Conservation (phyloP, 2,797 vertebrate species). For the Onychomys leucogaster region DNA sequence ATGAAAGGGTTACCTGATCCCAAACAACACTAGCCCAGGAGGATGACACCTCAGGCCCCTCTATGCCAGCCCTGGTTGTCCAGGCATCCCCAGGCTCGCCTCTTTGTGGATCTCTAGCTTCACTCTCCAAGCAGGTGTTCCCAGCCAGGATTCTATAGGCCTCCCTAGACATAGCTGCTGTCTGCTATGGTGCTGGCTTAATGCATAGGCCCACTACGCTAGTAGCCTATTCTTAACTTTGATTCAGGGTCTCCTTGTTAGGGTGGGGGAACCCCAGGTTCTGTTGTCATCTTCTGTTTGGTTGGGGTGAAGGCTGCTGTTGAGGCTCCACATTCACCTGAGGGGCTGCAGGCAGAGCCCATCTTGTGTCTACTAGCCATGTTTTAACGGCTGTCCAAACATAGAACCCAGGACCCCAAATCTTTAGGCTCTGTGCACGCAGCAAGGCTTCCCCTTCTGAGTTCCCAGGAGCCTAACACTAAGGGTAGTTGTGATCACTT, state of each 20-base stretch:
- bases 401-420: not conserved
- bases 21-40: not conserved
- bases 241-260: not conserved
- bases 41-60: not conserved
- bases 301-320: not conserved
- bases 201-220: not conserved
- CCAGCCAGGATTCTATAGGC: not conserved
- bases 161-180: not conserved
- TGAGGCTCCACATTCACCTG: rapidly evolving
- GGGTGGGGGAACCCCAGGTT: rapidly evolving
- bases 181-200: no score
- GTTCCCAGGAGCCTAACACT: not conserved
- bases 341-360: rapidly evolving
- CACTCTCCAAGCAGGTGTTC: no score
- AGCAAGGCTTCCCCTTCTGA: rapidly evolving
- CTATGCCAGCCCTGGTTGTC: not conserved
- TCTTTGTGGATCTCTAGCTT: not conserved
- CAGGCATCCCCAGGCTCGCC: not conserved
- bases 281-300: rapidly evolving
- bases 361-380: rapidly evolving
- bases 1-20: not conserved
- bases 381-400: not conserved
- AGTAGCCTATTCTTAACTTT: not conserved
- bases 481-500: rapidly evolving
- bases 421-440: not conserved